A percentile compares a stretch with the other conserved stretches of the same genome.
Evolutionary conservation across 2,888 invertebrate genomes (phyloP).

Genomic region (Eupithecia abbreviata): DNA sequence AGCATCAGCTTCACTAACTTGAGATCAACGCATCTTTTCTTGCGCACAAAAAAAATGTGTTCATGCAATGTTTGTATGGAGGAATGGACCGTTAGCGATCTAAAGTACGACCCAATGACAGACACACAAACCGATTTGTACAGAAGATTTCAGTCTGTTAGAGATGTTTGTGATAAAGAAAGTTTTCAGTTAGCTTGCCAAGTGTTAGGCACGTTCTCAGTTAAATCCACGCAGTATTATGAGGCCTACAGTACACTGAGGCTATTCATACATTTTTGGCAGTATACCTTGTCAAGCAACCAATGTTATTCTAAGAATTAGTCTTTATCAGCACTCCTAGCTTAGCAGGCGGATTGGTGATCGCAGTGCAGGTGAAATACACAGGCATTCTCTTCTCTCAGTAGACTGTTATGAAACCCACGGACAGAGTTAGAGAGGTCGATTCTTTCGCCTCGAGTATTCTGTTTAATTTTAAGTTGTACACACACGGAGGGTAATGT

Average conservation of each 20-base stretch:
- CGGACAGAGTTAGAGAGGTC: too few species aligned
- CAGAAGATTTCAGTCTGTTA: neutral
- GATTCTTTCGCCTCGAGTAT: too few species aligned
- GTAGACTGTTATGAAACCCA: too few species aligned
- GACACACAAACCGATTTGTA: neutral
- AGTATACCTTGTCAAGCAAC: neutral
- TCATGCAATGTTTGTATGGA: slow-evolving; percentile 5
- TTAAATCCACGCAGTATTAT: neutral
- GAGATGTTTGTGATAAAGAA: neutral
- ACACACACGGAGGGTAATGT: too few species aligned
- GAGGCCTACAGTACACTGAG: neutral
- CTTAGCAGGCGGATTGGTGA: too few species aligned
- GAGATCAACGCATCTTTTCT: neutral
- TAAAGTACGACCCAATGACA: neutral
- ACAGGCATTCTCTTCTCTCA: too few species aligned
- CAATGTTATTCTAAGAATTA: neutral
- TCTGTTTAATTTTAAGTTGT: too few species aligned
- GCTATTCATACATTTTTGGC: neutral
- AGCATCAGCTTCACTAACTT: neutral
- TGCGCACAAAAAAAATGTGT: slow-evolving; percentile 6
- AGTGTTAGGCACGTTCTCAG: neutral
- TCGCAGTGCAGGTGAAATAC: too few species aligned
- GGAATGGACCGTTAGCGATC: neutral
- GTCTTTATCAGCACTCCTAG: too few species aligned
- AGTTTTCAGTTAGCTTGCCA: neutral